Evolutionary conservation across 2,113 vertebrate genomes (phyloP).

Genomic region (Oxygymnocypris stewartii): DNA sequence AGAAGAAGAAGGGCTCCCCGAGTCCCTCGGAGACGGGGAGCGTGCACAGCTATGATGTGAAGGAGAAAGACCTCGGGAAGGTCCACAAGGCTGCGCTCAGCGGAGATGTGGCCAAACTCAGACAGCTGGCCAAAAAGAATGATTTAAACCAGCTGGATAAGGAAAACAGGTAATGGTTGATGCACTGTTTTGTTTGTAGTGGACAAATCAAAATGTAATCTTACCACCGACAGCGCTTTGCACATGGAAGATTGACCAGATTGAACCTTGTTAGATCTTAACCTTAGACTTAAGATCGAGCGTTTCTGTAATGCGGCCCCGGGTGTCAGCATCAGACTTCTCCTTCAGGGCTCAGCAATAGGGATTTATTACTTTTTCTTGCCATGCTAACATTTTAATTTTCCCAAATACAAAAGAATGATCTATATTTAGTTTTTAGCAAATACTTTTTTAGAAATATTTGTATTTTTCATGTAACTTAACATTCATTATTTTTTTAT

Average conservation of each 20-base stretch:
- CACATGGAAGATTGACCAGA: neutral
- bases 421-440: neutral
- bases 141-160: slow-evolving; percentile 84
- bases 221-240: neutral
- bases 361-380: neutral
- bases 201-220: neutral
- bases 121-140: slow-evolving; percentile 77
- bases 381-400: neutral
- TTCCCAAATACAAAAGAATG: neutral
- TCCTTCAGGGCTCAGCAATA: neutral
- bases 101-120: slow-evolving; percentile 81
- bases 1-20: slow-evolving; percentile 73
- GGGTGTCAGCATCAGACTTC: neutral
- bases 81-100: slow-evolving; percentile 82
- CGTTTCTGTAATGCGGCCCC: neutral
- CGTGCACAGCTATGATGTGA: slow-evolving; percentile 75
- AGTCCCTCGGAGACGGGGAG: slow-evolving; percentile 63
- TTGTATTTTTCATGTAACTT: neutral
- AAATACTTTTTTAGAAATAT: neutral
- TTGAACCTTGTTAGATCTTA: neutral
- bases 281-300: neutral
- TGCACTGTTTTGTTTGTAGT: neutral
- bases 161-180: slow-evolving; percentile 77
- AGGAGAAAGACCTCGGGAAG: slow-evolving; percentile 81
- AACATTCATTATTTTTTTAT: neutral